Evolutionary conservation across 2,797 vertebrate species (phyloP).

Genomic region (Schizopygopsis pylzovi): DNA sequence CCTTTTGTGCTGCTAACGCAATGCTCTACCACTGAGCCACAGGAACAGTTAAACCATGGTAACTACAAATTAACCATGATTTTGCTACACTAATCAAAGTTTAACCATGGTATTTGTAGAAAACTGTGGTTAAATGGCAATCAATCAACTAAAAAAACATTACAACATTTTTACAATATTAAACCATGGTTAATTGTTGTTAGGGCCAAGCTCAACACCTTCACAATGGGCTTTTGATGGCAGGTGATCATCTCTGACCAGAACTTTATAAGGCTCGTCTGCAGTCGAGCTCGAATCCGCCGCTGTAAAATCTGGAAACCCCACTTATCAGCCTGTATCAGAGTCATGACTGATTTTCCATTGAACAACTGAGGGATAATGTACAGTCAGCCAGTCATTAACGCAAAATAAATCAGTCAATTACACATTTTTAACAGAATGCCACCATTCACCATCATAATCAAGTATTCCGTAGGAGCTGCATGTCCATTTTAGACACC

Average conservation of each 20-base stretch:
- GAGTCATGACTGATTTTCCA: not conserved
- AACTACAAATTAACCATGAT: not conserved
- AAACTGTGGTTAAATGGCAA: not conserved
- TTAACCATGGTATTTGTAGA: not conserved
- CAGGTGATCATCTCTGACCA: not conserved
- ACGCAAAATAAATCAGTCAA: not conserved
- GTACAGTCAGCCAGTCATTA: not conserved
- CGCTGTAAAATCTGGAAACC: not conserved
- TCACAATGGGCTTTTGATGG: conserved; percentile 41
- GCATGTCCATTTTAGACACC: not conserved
- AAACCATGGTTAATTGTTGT: not conserved
- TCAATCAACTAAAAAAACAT: not conserved
- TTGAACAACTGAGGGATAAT: not conserved
- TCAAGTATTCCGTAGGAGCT: not conserved
- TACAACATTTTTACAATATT: not conserved
- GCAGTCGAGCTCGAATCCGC: not conserved
- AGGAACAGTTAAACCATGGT: not conserved
- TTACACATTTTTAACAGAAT: not conserved
- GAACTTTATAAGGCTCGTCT: conserved; percentile 21
- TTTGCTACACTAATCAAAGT: not conserved
- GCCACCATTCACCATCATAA: not conserved
- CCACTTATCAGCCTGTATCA: not conserved
- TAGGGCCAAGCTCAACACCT: not conserved
- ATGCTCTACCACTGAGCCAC: no score
- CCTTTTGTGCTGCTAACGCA: no score